A percentile compares a stretch with the other conserved stretches of the same genome.
phyloP scores from a whole-genome alignment of 2,797 vertebrate genomes.

The Sebastes oblongus region DNA sequence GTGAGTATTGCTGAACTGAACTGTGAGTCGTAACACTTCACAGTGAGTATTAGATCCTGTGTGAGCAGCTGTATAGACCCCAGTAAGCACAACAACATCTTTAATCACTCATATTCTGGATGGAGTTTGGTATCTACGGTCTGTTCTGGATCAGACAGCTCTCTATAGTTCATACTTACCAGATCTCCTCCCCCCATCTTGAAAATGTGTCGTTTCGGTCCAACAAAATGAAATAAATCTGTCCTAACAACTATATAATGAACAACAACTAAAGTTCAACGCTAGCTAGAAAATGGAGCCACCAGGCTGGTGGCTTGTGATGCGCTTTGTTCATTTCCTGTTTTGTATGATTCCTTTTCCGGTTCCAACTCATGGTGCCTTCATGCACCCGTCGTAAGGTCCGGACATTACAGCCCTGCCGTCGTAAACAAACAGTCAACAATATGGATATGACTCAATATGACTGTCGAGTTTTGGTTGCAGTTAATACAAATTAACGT shows the following conservation, averaged over 20 bases:
- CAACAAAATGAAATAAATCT: not conserved
- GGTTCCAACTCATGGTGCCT: conserved; percentile 29
- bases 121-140: not conserved
- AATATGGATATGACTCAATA: too few relatives aligned
- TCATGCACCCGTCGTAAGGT: rapidly evolving
- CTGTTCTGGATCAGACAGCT: not conserved
- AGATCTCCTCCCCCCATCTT: conserved; percentile 83
- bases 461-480: not conserved
- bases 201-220: not conserved
- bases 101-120: not conserved
- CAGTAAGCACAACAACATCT: not conserved
- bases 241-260: not conserved
- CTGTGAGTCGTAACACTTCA: rapidly evolving
- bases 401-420: rapidly evolving
- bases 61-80: not conserved
- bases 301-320: not conserved
- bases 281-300: conserved; percentile 18
- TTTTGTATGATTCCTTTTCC: conserved; percentile 35
- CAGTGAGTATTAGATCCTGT: rapidly evolving
- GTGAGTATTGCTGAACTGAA: not conserved
- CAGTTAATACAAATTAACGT: not conserved
- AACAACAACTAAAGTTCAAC: not conserved
- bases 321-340: conserved; percentile 31
- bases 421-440: not conserved
- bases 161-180: conserved; percentile 61